Evolutionary conservation across 2,797 vertebrate species (phyloP), one percentile per base, ranked within the genome.

Genomic region (Coranthus polyacanthus): DNA sequence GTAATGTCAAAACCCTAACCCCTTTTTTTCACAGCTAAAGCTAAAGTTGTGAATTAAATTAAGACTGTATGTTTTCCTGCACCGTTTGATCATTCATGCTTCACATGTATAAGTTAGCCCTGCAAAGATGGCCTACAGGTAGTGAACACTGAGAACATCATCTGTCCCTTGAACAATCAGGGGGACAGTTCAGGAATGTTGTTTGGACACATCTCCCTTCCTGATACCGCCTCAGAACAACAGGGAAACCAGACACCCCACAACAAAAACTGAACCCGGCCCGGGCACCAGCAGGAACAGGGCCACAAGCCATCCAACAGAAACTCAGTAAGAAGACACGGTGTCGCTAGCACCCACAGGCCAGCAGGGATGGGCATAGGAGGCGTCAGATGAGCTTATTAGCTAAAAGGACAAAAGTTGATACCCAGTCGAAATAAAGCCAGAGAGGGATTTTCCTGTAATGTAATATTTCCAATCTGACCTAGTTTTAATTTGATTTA

Each of bases 271-370:
- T 18, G 37, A 73, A 72, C 5, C 8, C 20, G 38, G 57, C 7
- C 32, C 17, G 16, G n/a, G 60, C 73, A 85, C 43, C 70, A 60
- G 59, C 38, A 45, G 24, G n/a, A 42, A 46, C 34, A 15, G 20
- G 15, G 38, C 8, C 67, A 84, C 66, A 76, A 84, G 61, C 13
- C 17, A 4, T 0, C 51, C 54, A 54, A 76, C 57, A 82, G 81
- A 88, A 86, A 86, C 78, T 78, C 15, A 34, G 86, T 85, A 88
- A 89, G 78, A 68, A 34, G 77, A 82, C 64, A 81, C 83, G 67
- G 68, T 60, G 60, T 66, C 39, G 6, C 24, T 2, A 46, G 58
- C 60, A 67, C 24, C 82, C 78, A 85, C 65, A 68, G 82, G 80
- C 75, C 68, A 55, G 56, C 64, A 68, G 68, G 15, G 32, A 42